phyloP scores from a whole-genome alignment of 1,140 invertebrate species.

The Calephelis nemesis region DNA sequence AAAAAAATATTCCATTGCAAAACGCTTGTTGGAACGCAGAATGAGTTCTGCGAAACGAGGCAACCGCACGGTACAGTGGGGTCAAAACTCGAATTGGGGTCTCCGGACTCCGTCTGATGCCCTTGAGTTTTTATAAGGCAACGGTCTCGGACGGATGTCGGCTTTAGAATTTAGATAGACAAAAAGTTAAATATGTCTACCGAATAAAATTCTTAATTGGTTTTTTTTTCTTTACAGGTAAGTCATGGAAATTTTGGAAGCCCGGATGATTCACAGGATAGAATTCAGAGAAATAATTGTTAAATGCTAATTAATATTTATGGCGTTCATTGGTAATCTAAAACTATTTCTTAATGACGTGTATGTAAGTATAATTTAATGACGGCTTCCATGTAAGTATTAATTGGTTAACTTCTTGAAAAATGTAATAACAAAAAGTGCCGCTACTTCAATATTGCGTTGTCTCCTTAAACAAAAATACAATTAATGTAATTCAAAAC shows the following conservation, averaged over 20 bases:
- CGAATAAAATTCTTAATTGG: background rate
- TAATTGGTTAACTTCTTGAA: background rate
- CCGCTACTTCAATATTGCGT: too few species aligned
- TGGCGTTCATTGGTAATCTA: background rate
- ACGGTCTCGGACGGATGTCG: slow-evolving; percentile 32
- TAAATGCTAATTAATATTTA: background rate
- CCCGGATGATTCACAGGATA: too few species aligned
- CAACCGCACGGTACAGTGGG: slow-evolving; percentile 32
- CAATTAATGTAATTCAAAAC: too few species aligned
- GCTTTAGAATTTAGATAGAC: background rate
- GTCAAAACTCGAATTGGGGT: slow-evolving; percentile 53
- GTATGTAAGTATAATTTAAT: background rate
- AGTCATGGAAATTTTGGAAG: background rate
- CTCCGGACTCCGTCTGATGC: slow-evolving; percentile 50
- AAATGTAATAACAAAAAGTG: background rate
- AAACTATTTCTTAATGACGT: background rate
- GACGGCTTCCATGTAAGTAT: background rate
- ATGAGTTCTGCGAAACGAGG: slow-evolving; percentile 25
- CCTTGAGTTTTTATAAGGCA: slow-evolving; percentile 64
- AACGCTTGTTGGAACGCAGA: slow-evolving; percentile 1
- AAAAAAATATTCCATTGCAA: background rate
- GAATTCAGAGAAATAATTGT: too few species aligned
- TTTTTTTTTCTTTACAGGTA: slow-evolving; percentile 23
- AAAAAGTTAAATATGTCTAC: slow-evolving; percentile 12
- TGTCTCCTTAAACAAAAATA: too few species aligned